These are phyloP conservation scores for Octodonta nipae DNA, from an alignment of 2,888 invertebrate genomes.

Conservation along the genomic window DNA sequence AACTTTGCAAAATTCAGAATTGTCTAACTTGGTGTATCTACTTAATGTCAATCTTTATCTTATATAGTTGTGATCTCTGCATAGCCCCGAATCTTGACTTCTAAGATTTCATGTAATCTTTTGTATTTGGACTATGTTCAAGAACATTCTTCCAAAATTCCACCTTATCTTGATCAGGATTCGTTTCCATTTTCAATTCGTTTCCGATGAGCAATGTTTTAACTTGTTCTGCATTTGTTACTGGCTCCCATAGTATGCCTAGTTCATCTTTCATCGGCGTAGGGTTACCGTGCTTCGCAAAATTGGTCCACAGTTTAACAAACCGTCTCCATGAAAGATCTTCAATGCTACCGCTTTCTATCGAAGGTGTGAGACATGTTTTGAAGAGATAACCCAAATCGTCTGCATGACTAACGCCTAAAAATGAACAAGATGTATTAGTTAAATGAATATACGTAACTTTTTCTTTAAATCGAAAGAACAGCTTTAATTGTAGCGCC, in stretches of 20 bases:
- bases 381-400: conserved; percentile 22
- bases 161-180: conserved; percentile 22
- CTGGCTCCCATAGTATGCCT: conserved; percentile 20
- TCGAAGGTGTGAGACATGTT: conserved; percentile 12
- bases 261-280: conserved; percentile 14
- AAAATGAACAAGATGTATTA: too few relatives aligned
- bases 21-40: too few relatives aligned
- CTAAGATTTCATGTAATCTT: too few relatives aligned
- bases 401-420: conserved; percentile 20
- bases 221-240: conserved; percentile 14
- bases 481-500: too few relatives aligned
- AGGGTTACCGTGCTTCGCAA: conserved; percentile 21
- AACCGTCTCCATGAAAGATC: conserved; percentile 18
- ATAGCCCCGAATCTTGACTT: too few relatives aligned
- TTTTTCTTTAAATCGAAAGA: too few relatives aligned
- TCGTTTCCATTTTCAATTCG: conserved; percentile 14
- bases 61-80: too few relatives aligned
- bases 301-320: conserved; percentile 24
- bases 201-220: conserved; percentile 24
- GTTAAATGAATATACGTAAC: too few relatives aligned
- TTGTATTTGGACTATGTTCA: too few relatives aligned
- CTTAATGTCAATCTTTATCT: too few relatives aligned
- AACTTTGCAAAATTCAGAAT: too few relatives aligned
- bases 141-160: conserved; percentile 20
- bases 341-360: conserved; percentile 19